Evolutionary conservation across 2,797 vertebrate genomes (phyloP).

Genomic region (Tiaroga cobitis): DNA sequence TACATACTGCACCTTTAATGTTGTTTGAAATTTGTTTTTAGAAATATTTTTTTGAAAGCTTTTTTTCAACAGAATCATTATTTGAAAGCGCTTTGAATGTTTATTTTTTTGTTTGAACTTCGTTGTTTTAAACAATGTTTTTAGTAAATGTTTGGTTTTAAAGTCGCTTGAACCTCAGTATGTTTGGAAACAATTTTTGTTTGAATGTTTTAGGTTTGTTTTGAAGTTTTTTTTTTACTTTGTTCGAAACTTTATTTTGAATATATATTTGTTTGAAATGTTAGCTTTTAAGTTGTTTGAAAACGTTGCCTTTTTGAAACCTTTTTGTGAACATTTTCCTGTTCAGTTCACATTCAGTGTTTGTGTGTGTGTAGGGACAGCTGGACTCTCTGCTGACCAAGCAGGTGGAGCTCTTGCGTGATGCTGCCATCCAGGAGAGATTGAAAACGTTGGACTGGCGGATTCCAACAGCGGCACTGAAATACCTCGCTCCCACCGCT

Average conservation of each 20-base stretch:
- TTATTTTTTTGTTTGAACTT: not conserved
- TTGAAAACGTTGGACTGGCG: constrained; percentile 85
- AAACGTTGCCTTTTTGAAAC: not conserved
- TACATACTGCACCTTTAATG: not conserved
- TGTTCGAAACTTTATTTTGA: not conserved
- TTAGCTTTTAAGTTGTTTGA: not conserved
- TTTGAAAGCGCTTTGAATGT: not conserved
- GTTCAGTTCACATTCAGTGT: constrained; percentile 31
- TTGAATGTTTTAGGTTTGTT: not conserved
- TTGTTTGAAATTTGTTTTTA: not conserved
- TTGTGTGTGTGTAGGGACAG: constrained; percentile 77
- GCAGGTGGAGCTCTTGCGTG: constrained; percentile 94
- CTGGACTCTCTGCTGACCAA: constrained; percentile 90
- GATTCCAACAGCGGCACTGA: constrained; percentile 81
- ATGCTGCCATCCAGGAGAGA: constrained; percentile 87
- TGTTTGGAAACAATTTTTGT: not conserved
- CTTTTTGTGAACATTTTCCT: not conserved
- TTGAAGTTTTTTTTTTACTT: not conserved
- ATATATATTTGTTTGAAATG: not conserved
- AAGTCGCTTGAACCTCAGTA: not conserved
- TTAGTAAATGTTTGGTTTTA: not conserved
- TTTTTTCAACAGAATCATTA: not conserved
- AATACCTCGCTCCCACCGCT: constrained; percentile 82
- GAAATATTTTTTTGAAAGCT: not conserved
- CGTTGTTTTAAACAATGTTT: too few relatives aligned